A percentile compares a stretch with the other conserved stretches of the same genome.
These are phyloP conservation scores for Menidia menidia DNA, from an alignment of 2,797 vertebrate genomes.

Conservation along the genomic window DNA sequence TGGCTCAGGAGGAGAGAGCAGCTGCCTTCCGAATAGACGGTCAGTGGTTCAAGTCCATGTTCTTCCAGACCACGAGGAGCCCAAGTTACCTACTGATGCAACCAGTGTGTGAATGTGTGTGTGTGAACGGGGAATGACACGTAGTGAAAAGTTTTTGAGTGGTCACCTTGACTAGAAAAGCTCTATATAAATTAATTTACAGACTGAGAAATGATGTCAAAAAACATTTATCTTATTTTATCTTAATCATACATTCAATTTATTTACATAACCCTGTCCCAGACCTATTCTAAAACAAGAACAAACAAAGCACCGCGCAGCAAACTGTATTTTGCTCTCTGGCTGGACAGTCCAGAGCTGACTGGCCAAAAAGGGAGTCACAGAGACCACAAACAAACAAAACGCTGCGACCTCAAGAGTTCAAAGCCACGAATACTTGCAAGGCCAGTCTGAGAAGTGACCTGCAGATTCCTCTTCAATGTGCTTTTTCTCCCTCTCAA, in stretches of 20 bases:
- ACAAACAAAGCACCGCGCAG: not conserved
- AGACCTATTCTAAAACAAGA: not conserved
- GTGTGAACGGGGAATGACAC: no score
- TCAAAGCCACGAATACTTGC: not conserved
- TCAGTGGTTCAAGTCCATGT: no score
- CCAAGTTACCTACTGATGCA: no score
- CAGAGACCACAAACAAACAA: conserved; percentile 28
- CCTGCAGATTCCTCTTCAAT: not conserved
- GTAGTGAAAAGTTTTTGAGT: no score
- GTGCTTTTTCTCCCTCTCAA: not conserved
- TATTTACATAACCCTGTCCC: not conserved
- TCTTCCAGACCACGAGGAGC: no score
- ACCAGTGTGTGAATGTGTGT: no score
- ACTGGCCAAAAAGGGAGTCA: not conserved
- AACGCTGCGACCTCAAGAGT: not conserved
- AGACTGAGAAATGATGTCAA: not conserved
- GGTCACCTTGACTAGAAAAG: no score
- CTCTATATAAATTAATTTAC: no score
- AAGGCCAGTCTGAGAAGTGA: no score
- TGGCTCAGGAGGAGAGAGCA: no score
- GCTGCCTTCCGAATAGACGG: no score
- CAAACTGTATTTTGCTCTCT: not conserved
- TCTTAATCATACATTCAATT: not conserved
- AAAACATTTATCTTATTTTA: not conserved
- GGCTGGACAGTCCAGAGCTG: not conserved